phyloP scores from a whole-genome alignment of 2,888 invertebrate genomes.

The Agriopis leucophaearia region DNA sequence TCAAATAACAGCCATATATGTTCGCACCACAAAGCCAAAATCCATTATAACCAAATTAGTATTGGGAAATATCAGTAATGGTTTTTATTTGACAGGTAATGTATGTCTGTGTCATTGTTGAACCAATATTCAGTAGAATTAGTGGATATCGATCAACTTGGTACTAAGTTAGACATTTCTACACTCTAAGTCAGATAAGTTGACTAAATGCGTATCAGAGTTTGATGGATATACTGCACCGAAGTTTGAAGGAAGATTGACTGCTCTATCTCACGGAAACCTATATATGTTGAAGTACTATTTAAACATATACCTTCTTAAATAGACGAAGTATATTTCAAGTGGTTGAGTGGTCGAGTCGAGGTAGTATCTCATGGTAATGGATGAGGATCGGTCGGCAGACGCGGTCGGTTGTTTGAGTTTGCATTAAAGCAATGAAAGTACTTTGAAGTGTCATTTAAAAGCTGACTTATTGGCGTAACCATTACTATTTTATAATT shows the following conservation, averaged over 20 bases:
- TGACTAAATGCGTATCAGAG: slow-evolving; percentile 1
- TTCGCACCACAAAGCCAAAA: slow-evolving; percentile 2
- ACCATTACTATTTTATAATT: too few species aligned
- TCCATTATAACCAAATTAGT: background rate
- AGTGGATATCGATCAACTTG: slow-evolving; percentile 1
- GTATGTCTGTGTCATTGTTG: background rate
- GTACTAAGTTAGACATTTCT: background rate
- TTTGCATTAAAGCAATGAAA: background rate
- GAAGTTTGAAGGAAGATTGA: slow-evolving; percentile 1
- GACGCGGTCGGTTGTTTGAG: background rate
- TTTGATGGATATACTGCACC: slow-evolving; percentile 10
- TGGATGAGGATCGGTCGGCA: slow-evolving; percentile 4
- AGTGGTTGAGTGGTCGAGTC: background rate
- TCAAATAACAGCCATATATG: slow-evolving; percentile 3
- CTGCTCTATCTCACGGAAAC: background rate
- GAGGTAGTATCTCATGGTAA: background rate
- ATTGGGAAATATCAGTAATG: slow-evolving; percentile 14
- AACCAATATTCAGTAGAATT: background rate
- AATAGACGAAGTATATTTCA: slow-evolving; percentile 3
- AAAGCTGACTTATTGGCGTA: background rate
- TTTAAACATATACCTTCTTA: slow-evolving; percentile 2
- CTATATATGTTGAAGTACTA: background rate
- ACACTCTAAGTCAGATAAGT: background rate
- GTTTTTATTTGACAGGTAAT: slow-evolving; percentile 16
- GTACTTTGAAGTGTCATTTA: background rate